Evolutionary conservation across 2,113 vertebrate genomes (phyloP), one percentile per base, ranked within the genome.

Genomic region (Nanger granti): DNA sequence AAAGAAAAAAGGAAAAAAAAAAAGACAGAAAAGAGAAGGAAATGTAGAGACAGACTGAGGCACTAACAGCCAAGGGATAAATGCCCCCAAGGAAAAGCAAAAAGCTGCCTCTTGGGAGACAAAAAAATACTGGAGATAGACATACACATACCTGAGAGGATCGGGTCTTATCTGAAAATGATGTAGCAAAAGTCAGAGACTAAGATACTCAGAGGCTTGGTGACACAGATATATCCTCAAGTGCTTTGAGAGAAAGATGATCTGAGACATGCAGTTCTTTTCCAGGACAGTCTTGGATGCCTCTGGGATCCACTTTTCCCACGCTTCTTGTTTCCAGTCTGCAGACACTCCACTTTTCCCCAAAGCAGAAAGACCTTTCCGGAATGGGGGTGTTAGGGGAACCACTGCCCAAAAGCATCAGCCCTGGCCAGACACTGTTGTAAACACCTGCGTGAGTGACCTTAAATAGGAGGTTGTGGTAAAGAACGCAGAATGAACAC

Each of bases 141-240:
- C 26, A 41, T 47, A 66, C 4, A 9, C 11, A 52, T 14, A 11
- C n/a, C 4, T 7, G 24, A 34, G 5, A 89, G 3, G 28, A 18
- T 7, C 17, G 24, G 8, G 3, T 10, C 37, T 24, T 7, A 9
- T 5, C 69, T 26, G 8, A 44, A 52, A 83, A 79, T 76, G 60
- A 87, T 3, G 20, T 3, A 44, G 2, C 41, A 44, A 88, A 55
- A 37, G 37, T 49, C 22, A 49, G 66, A 66, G n/a, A 66, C 12
- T 9, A 9, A 44, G 28, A 20, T 1, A 3, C 64, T 28, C 13
- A 49, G 52, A 57, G 20, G 41, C 1, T 28, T 10, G 4, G 29
- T 0, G 2, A 20, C 3, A 4, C 52, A 10, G 8, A 44, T n/a
- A 4, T 24, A 8, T 41, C 62, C 26, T 41, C 14, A 3, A 84